phyloP scores from a whole-genome alignment of 2,113 vertebrate species.

The Platichthys flesus region DNA sequence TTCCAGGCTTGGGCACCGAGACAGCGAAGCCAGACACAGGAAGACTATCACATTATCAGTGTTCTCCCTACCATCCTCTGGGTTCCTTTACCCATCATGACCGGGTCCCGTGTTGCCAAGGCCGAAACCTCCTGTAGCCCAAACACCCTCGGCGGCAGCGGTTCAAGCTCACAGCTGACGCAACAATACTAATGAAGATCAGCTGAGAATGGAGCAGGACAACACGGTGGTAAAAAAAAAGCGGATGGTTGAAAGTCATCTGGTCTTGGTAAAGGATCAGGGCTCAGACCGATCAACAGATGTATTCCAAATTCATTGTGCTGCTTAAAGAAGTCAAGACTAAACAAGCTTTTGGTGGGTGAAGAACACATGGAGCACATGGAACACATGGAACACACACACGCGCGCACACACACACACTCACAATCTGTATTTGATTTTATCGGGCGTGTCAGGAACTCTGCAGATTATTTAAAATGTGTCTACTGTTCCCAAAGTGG shows the following conservation, averaged over 20 bases:
- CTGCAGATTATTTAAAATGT: slow-evolving; percentile 42
- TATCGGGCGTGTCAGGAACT: slow-evolving; percentile 42
- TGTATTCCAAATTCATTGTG: background rate
- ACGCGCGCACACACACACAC: slow-evolving; percentile 9
- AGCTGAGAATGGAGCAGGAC: background rate
- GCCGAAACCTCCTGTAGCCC: background rate
- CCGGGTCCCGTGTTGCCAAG: background rate
- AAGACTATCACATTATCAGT: background rate
- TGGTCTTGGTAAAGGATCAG: background rate
- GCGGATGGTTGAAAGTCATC: background rate
- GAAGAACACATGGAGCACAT: background rate
- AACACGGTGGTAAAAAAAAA: too few relatives aligned
- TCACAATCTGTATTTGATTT: slow-evolving; percentile 31
- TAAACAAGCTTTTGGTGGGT: background rate
- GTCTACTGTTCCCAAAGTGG: slow-evolving; percentile 36
- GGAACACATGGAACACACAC: too few relatives aligned
- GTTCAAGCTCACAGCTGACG: slow-evolving; percentile 8
- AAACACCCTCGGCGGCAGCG: background rate
- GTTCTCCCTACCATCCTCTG: background rate
- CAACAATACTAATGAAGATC: background rate
- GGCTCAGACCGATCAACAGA: background rate
- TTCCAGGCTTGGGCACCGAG: background rate
- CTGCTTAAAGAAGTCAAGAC: background rate
- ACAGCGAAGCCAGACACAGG: background rate
- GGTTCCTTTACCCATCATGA: background rate